Percentiles rank a stretch among this genome's conserved stretches.
phyloP scores from a whole-genome alignment of 2,113 vertebrate species.

The Phoxinus phoxinus region DNA sequence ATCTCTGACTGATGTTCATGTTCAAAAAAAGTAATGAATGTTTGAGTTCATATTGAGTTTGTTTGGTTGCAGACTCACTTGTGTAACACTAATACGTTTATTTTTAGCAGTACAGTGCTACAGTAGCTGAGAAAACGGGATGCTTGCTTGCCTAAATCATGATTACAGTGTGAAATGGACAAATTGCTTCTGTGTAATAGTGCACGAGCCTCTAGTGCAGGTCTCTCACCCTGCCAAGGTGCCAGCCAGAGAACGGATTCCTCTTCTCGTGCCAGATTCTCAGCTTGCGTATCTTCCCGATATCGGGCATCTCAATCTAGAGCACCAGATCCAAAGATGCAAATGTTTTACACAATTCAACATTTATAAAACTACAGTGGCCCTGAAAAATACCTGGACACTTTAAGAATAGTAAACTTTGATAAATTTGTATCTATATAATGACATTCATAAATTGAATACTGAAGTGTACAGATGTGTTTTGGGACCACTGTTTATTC shows the following conservation, averaged over 20 bases:
- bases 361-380: background rate
- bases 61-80: too few species aligned
- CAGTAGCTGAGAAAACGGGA: background rate
- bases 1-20: too few species aligned
- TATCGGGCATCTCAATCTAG: conserved; percentile 90
- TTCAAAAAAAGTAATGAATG: too few species aligned
- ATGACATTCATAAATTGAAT: background rate
- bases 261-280: conserved; percentile 94
- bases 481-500: background rate
- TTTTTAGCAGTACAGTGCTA: background rate
- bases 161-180: conserved; percentile 9
- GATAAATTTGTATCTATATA: background rate
- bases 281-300: conserved; percentile 86
- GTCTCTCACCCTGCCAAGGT: conserved; percentile 88
- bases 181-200: conserved; percentile 21
- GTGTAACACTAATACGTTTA: background rate
- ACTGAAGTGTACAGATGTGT: background rate
- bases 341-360: background rate
- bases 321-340: background rate
- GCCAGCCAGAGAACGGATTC: conserved; percentile 92
- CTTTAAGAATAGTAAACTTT: background rate
- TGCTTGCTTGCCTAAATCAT: background rate
- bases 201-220: background rate
- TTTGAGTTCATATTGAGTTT: background rate
- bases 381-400: background rate